These are phyloP conservation scores for Nixonia krombeini DNA, from an alignment of 1,140 invertebrate genomes.

Conservation along the genomic window DNA sequence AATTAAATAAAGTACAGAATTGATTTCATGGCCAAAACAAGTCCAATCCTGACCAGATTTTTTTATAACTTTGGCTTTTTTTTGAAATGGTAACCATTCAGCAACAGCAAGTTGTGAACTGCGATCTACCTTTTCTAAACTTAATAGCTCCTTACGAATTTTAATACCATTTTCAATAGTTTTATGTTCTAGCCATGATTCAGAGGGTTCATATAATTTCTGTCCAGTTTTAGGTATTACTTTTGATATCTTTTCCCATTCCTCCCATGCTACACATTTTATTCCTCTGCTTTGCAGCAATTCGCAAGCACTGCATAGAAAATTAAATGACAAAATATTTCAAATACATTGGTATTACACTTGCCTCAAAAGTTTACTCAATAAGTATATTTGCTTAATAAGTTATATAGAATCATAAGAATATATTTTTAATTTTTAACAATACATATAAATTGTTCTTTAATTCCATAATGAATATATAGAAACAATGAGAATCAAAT, in stretches of 20 bases:
- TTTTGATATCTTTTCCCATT: conserved; percentile 58
- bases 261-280: conserved; percentile 60
- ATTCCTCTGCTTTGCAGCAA: conserved; percentile 71
- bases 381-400: not conserved
- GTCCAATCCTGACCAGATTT: conserved; percentile 74
- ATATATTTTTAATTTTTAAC: no score
- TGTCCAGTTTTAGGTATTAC: conserved; percentile 72
- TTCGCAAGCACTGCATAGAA: conserved; percentile 69
- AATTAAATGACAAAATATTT: not conserved
- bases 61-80: conserved; percentile 74
- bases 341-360: not conserved
- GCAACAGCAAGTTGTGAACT: conserved; percentile 73
- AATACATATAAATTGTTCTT: no score
- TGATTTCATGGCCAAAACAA: conserved; percentile 72
- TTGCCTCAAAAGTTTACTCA: not conserved
- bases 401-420: no score
- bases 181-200: conserved; percentile 75
- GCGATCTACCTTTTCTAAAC: conserved; percentile 75
- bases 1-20: conserved; percentile 70
- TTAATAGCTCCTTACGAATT: conserved; percentile 72
- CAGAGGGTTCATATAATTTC: conserved; percentile 74
- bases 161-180: conserved; percentile 74
- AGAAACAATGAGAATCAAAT: no score
- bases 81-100: conserved; percentile 74
- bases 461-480: no score